Base-by-base conservation (phyloP, 2,113 vertebrate species). In the Indicator indicator region DNA sequence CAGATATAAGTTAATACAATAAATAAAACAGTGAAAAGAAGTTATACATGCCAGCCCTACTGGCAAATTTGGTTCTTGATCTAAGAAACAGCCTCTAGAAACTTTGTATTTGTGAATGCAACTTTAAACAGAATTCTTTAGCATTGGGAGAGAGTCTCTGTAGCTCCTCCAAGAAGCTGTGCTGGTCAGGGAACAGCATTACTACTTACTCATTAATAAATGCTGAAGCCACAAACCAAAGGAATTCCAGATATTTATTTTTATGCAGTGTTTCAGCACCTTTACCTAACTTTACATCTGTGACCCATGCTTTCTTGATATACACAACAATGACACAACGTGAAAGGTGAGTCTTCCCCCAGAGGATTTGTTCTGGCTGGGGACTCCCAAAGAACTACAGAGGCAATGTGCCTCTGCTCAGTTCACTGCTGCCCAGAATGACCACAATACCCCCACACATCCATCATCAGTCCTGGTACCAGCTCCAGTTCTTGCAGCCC, bases 21-120 rank as follows among this genome's bases (percentile, higher is more conserved):
- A 87, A 86, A 92, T 21, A 74, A 72, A 91, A 21, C 23, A 44
- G 33, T 16, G 5, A 4, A 16, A 82, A 68, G 65, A 19, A 79
- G 63, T 27, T 65, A 38, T 12, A 15, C 30, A 46, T 93, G 19
- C 36, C 63, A 58, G 50, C 12, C 5, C 44, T 67, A 8, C 6
- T 52, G 30, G 46, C 38, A 24, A 89, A 80, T 80, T 73, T 55
- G 9, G 64, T 54, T 95, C 94, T 85, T 36, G 52, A 52, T 93
- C 77, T 81, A 91, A 75, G 67, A 90, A 97, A 82, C 55, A 93
- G 90, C 67, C 74, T 92, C 86, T 54, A 83, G 89, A 87, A 96
- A 94, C 48, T 50, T 65, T 64, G 33, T 69, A 69, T 30, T 86
- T 92, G 78, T 82, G 59, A 83, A 44, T 11, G 55, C 74, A 70